Evolutionary conservation across 2,113 vertebrate species (phyloP).

Genomic region (Oophaga pumilio): DNA sequence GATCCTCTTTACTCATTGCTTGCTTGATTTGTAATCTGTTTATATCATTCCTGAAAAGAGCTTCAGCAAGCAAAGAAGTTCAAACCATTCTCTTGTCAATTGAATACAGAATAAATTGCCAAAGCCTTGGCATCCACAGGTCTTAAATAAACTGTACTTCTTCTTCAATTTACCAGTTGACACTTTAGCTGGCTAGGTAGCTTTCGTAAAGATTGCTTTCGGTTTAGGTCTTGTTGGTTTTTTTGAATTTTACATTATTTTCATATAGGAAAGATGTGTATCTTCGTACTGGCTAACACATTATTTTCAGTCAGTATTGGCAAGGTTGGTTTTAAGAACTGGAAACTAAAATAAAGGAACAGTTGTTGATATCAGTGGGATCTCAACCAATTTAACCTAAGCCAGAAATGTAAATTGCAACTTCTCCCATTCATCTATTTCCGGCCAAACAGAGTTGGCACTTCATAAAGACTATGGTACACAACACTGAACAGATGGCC

Average conservation of each 20-base stretch:
- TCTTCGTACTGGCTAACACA: too few relatives aligned
- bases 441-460: constrained; percentile 55
- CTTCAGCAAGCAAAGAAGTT: neutral
- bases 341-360: constrained; percentile 57
- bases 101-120: constrained; percentile 3
- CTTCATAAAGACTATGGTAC: constrained; percentile 53
- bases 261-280: too few relatives aligned
- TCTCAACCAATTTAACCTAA: constrained; percentile 30
- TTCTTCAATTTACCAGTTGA: constrained; percentile 17
- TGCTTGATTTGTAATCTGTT: constrained; percentile 13
- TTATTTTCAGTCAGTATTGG: constrained; percentile 32
- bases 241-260: constrained; percentile 25
- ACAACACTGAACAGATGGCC: constrained; percentile 55
- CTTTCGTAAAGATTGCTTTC: constrained; percentile 27
- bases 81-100: neutral
- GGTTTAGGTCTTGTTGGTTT: constrained; percentile 14
- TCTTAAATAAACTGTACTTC: neutral
- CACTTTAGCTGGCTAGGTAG: constrained; percentile 6
- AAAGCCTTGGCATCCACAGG: neutral
- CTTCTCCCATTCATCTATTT: constrained; percentile 52
- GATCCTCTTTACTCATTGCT: neutral
- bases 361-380: constrained; percentile 57
- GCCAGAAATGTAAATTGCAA: constrained; percentile 56
- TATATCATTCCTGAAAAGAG: neutral
- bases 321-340: constrained; percentile 33